Conservation (phyloP, 2,888 invertebrate species). For the Pardosa pseudoannulata region DNA sequence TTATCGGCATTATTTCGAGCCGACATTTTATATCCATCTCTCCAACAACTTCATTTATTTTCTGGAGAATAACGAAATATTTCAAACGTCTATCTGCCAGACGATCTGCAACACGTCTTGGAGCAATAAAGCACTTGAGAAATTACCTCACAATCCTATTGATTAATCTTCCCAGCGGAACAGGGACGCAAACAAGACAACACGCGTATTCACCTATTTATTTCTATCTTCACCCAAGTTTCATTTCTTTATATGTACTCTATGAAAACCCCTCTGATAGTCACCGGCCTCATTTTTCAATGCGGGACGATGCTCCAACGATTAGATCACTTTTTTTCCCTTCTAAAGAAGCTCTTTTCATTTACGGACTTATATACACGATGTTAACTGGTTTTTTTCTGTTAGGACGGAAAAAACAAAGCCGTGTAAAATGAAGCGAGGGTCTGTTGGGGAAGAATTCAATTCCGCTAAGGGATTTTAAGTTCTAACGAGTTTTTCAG, state of each 20-base stretch:
- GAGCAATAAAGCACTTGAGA: background rate
- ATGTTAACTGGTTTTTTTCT: slow-evolving; percentile 29
- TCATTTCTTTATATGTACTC: slow-evolving; percentile 30
- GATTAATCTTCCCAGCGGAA: slow-evolving; percentile 38
- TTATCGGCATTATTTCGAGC: no score
- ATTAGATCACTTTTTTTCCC: slow-evolving; percentile 39
- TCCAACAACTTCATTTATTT: no score
- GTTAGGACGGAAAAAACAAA: slow-evolving; percentile 7
- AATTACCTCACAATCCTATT: slow-evolving; percentile 5
- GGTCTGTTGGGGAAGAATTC: slow-evolving; percentile 35
- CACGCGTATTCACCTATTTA: slow-evolving; percentile 51
- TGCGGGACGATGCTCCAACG: slow-evolving; percentile 2
- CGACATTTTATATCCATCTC: no score
- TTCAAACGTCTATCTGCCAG: no score
- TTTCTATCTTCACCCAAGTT: slow-evolving; percentile 14
- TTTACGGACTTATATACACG: background rate
- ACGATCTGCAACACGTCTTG: background rate
- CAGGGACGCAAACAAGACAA: slow-evolving; percentile 58
- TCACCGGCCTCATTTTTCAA: slow-evolving; percentile 50
- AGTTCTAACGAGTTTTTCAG: slow-evolving; percentile 71
- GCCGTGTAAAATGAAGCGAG: slow-evolving; percentile 25
- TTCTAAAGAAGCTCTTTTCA: slow-evolving; percentile 12
- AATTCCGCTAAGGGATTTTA: slow-evolving; percentile 69
- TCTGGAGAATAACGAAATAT: no score
- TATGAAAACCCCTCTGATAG: slow-evolving; percentile 39